Evolutionary conservation across 2,797 vertebrate species (phyloP), one percentile per base, ranked within the genome.

Genomic region (Macrochelys suwanniensis): DNA sequence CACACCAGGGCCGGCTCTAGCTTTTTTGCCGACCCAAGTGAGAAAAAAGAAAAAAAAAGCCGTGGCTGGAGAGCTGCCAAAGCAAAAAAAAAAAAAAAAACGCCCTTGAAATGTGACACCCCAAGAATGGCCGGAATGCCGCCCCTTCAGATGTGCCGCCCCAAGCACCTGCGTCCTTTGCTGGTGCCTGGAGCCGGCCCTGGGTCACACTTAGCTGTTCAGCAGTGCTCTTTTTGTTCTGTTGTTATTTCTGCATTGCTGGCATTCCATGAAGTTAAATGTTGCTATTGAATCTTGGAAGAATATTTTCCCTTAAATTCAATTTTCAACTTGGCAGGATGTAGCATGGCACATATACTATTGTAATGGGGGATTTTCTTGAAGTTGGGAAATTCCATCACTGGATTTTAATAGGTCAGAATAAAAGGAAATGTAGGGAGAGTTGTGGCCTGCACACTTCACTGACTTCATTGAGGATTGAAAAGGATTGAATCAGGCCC

Each of bases 381-480:
- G 47, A 88, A 96, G 25, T 57, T 26, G 26, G 56, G 25, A 57
- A 57, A 5, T 57, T 57, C 56, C 25, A 87, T 91, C 91, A 31
- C 89, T 51, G n/a, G 56, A 71, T 89, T 91, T 89, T 89, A 61
- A 47, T 54, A 15, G 25, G 83, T 57, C 47, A 50, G 88, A 97
- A 57, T 31, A 87, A 92, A 93, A 85, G 53, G 59, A 93, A 83
- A 78, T 7, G 1, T 45, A 53, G 59, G 42, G 25, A 25, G 61
- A 82, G 31, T 45, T 68, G 71, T 16, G 82, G 51, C 54, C 68
- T 65, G 45, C 6, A 76, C 84, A 65, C n/a, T 61, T 59, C 33
- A 54, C 65, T 57, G 78, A 84, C 76, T 95, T 2, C 2, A 81
- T 15, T 84, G 7, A 93, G 87, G 54, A 61, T 11, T 49, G 61